phyloP scores from a whole-genome alignment of 2,888 invertebrate genomes.

The Nemotelus nigrinus region DNA sequence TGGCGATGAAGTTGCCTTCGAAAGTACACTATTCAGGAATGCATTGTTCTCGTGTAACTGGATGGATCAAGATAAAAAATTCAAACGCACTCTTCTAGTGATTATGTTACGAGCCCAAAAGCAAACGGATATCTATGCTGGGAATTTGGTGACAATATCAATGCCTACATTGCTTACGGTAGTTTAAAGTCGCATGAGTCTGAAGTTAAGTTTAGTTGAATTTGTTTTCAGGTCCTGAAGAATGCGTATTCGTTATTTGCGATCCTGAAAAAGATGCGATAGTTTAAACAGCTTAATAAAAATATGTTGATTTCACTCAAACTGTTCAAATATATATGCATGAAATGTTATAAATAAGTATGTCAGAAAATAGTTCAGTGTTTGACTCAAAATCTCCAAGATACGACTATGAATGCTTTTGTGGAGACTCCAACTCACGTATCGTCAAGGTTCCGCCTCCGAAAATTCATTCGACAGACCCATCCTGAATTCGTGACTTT shows the following conservation, averaged over 20 bases:
- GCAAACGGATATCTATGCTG: conserved; percentile 30
- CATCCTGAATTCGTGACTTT: conserved; percentile 8
- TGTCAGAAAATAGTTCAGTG: too few species aligned
- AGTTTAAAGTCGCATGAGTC: background rate
- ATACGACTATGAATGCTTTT: too few species aligned
- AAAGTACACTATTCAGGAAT: conserved; percentile 24
- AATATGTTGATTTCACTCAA: too few species aligned
- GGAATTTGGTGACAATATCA: conserved; percentile 13
- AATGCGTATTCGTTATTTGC: conserved; percentile 33
- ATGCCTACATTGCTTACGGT: conserved; percentile 24
- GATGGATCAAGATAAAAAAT: conserved; percentile 32
- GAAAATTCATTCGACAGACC: background rate
- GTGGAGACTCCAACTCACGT: too few species aligned
- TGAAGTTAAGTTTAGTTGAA: background rate
- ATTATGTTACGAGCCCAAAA: conserved; percentile 25
- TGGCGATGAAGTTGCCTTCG: conserved; percentile 29
- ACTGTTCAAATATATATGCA: too few species aligned
- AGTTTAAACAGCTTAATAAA: too few species aligned
- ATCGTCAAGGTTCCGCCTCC: too few species aligned
- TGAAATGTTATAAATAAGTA: too few species aligned
- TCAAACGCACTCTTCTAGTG: conserved; percentile 35
- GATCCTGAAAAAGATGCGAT: conserved; percentile 19
- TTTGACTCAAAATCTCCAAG: too few species aligned
- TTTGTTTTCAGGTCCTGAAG: conserved; percentile 21
- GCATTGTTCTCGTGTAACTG: conserved; percentile 44